Evolutionary conservation across 2,797 vertebrate genomes (phyloP).

Genomic region (Hippocampus kuda): DNA sequence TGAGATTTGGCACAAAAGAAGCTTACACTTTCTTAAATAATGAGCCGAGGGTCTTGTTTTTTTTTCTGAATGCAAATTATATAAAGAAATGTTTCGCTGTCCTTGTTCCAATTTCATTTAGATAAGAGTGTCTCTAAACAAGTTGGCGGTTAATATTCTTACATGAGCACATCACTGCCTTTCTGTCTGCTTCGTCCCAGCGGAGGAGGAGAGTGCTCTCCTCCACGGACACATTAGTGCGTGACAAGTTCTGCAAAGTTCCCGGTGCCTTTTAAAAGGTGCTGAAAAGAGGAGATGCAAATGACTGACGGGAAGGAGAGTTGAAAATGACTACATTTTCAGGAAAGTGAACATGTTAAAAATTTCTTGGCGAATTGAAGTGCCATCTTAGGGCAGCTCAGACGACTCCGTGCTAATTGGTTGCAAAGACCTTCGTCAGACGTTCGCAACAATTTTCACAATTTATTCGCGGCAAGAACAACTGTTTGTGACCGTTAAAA

Average conservation of each 20-base stretch:
- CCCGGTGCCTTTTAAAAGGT: constrained; percentile 61
- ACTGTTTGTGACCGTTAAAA: too few relatives aligned
- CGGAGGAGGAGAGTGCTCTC: constrained; percentile 51
- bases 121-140: constrained; percentile 69
- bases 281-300: constrained; percentile 49
- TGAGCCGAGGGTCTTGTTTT: constrained; percentile 60
- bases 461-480: too few relatives aligned
- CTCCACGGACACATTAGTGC: constrained; percentile 47
- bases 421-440: too few relatives aligned
- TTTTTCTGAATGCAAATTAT: constrained; percentile 67
- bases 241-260: constrained; percentile 67
- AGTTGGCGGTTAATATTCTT: constrained; percentile 69
- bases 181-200: constrained; percentile 51
- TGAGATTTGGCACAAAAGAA: constrained; percentile 72
- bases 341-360: not conserved
- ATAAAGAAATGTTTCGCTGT: constrained; percentile 68
- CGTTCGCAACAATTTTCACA: too few relatives aligned
- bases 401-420: too few relatives aligned
- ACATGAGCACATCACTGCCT: constrained; percentile 67
- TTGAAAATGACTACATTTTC: not conserved
- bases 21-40: constrained; percentile 74
- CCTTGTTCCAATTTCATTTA: constrained; percentile 72
- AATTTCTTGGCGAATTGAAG: too few relatives aligned
- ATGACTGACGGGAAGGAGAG: constrained; percentile 1
- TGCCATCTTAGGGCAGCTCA: too few relatives aligned